Evolutionary conservation across 2,113 vertebrate species (phyloP), one percentile per base, ranked within the genome.

Genomic region (Sardina pilchardus): DNA sequence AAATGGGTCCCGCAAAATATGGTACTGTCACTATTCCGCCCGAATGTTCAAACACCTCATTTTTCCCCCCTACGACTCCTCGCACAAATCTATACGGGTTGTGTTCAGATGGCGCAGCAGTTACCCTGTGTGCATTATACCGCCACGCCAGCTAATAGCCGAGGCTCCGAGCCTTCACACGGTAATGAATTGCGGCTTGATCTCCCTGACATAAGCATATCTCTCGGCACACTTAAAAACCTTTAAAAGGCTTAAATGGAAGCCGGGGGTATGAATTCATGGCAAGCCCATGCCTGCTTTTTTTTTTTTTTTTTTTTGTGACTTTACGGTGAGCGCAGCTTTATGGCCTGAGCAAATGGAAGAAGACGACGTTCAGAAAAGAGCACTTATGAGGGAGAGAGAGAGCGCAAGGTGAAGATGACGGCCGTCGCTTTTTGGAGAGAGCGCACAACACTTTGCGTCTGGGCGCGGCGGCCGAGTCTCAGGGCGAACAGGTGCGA

Each of bases 191-290:
- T n/a, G 83, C 75, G 48, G 34, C 88, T 83, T 39, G 84, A 71
- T 83, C 59, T 53, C 44, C 39, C 78, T 48, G 44, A 56, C 59
- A 50, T 56, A 63, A 88, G 83, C 30, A 84, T 50, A 83, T 44
- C 82, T 88, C 83, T 88, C 81, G 43, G 34, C 53, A 81, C 81
- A 59, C 85, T 83, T 87, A 87, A 89, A 85, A 85, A 82, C 81
- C 12, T 21, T 53, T 88, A 86, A 89, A 88, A 86, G 83, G 85
- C 82, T 44, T 87, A 88, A 87, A 89, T 86, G 83, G 81, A 67
- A 36, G 34, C 63, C 43, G 80, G 59, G 59, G 78, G 48, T 47
- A 85, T 86, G 81, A 82, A 86, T 87, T 88, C 83, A 88, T 87
- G 83, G 85, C n/a, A 5, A 36, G 71, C 63, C 63, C 63, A 12